These are phyloP conservation scores for Pimephales promelas DNA, from an alignment of 2,113 vertebrate species.

Conservation along the genomic window DNA sequence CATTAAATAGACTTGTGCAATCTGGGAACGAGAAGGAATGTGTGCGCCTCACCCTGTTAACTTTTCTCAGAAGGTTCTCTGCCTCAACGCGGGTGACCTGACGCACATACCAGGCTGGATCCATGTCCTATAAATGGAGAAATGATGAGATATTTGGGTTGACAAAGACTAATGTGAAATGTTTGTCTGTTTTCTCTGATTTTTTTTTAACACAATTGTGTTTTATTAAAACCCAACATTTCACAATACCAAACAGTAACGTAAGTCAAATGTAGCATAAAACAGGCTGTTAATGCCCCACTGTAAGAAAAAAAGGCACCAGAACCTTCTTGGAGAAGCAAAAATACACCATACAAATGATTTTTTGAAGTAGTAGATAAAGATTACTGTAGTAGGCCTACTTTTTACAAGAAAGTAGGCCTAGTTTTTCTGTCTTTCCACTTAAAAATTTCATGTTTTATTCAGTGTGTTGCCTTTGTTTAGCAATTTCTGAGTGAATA, in stretches of 20 bases:
- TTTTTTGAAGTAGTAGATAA: neutral
- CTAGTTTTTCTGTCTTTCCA: neutral
- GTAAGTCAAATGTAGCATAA: neutral
- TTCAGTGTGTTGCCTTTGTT: no score
- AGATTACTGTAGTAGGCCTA: no score
- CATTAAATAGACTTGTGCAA: no score
- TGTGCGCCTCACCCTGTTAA: slow-evolving; percentile 80
- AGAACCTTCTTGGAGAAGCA: no score
- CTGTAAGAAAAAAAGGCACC: no score
- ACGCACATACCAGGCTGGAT: slow-evolving; percentile 84
- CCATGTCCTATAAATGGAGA: slow-evolving; percentile 67
- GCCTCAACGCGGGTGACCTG: slow-evolving; percentile 83
- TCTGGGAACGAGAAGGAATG: neutral
- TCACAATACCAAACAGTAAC: neutral
- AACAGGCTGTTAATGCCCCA: neutral
- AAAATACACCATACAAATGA: neutral
- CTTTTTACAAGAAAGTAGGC: neutral
- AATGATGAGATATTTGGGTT: neutral
- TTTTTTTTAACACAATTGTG: neutral
- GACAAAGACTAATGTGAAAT: neutral
- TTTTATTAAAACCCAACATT: neutral
- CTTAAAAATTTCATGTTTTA: neutral
- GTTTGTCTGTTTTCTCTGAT: neutral
- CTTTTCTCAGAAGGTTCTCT: slow-evolving; percentile 82
- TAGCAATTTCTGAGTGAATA: no score